Evolutionary conservation across 2,113 vertebrate genomes (phyloP).

Genomic region (Pseudonaja textilis): DNA sequence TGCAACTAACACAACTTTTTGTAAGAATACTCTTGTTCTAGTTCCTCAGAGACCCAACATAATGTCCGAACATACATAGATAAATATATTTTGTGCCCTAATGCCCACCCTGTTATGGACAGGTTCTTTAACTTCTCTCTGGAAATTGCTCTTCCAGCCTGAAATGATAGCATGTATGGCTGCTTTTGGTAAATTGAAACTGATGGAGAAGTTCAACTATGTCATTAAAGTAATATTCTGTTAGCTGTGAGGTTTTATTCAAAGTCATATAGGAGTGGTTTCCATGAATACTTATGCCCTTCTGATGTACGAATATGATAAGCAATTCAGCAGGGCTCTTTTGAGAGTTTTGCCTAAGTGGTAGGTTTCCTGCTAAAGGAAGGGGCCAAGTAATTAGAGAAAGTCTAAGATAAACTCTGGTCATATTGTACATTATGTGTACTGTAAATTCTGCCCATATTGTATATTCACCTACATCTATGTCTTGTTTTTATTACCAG

Average conservation of each 20-base stretch:
- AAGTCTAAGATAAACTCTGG: background rate
- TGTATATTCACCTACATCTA: background rate
- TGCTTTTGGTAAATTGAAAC: background rate
- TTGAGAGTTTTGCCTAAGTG: background rate
- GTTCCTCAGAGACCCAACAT: background rate
- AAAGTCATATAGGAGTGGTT: background rate
- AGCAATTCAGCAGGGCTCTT: background rate
- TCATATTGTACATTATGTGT: background rate
- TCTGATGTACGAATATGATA: background rate
- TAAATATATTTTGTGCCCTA: background rate
- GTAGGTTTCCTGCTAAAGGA: background rate
- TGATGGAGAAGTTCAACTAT: background rate
- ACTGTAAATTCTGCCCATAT: background rate
- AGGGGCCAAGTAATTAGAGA: background rate
- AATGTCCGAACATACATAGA: background rate
- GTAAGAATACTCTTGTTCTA: background rate
- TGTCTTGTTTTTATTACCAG: background rate
- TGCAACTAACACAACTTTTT: background rate
- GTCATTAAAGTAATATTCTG: background rate
- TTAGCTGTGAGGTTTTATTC: background rate
- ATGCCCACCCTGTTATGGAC: background rate
- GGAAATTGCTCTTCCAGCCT: background rate
- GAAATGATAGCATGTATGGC: background rate
- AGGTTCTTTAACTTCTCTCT: background rate
- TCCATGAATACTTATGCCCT: background rate